Evolutionary conservation across 2,797 vertebrate genomes (phyloP), one percentile per base, ranked within the genome.

Genomic region (Paguma larvata): DNA sequence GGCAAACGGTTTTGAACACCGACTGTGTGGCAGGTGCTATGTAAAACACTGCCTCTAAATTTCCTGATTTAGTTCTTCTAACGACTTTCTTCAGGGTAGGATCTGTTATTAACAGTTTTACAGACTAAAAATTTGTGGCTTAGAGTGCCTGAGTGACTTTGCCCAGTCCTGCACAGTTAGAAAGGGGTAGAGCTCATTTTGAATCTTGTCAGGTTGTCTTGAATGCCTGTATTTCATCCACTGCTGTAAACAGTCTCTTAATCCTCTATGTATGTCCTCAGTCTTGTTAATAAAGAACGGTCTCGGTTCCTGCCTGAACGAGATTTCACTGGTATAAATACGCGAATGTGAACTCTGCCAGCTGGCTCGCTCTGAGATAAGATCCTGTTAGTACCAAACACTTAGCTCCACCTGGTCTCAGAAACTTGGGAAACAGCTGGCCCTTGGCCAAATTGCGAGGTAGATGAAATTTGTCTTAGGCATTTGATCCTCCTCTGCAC

Each of bases 301-400:
- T 23, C 14, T 59, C 18, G 1, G 44, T 84, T 88, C 70, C 65
- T 92, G 85, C 14, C 25, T 82, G 23, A 80, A 56, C 63, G 44
- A 48, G 85, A 56, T 79, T 34, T 68, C 25, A 67, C 59, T 53
- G 27, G 80, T 7, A n/a, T 32, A 65, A 75, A 56, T 44, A 44
- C 13, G 70, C 21, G 67, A 48, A 34, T 4, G 5, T 32, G 93
- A 77, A 70, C 34, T 32, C 27, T 78, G 70, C 80, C 80, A 84
- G 92, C 96, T 84, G 83, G 87, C 56, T 7, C 16, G 48, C 62
- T 70, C 59, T 67, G 32, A 89, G 87, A 38, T 96, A 96, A 93
- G 84, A 73, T 51, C 86, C 72, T 86, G 46, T 90, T 83, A 38
- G 80, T 72, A 44, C 48, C 44, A n/a, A 70, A 83, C 68, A 77